These are phyloP conservation scores for Lepus oiostolus DNA, from an alignment of 2,797 vertebrate genomes.

Conservation along the genomic window DNA sequence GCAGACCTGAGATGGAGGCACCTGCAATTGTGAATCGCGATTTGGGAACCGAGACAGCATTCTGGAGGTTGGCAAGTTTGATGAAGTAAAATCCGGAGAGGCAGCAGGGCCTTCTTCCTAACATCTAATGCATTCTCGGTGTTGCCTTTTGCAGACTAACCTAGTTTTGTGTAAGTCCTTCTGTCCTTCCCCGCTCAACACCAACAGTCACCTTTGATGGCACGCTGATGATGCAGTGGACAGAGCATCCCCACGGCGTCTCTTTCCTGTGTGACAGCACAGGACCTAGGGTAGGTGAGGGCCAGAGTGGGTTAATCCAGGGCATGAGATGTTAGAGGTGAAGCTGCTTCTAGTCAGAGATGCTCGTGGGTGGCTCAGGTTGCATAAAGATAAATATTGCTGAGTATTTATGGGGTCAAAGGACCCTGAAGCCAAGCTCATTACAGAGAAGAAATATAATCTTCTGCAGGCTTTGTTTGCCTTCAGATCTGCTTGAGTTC, in stretches of 20 bases:
- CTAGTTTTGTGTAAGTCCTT: not conserved
- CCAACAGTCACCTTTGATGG: not conserved
- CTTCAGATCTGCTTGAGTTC: constrained; percentile 63
- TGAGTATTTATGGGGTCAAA: constrained; percentile 45
- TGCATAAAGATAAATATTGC: constrained; percentile 50
- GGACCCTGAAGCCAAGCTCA: not conserved
- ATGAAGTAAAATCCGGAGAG: not conserved
- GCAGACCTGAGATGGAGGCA: not conserved
- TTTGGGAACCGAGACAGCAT: not conserved
- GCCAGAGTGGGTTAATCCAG: not conserved
- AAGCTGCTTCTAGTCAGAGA: not conserved
- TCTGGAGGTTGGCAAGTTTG: not conserved
- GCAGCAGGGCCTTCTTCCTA: not conserved
- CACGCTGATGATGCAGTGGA: not conserved
- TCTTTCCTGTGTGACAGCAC: not conserved
- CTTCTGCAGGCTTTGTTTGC: constrained; percentile 67
- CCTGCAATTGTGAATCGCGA: not conserved
- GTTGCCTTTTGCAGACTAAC: not conserved
- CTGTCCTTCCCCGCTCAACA: not conserved
- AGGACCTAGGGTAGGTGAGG: not conserved
- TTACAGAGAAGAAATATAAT: not conserved
- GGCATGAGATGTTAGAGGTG: constrained; percentile 13
- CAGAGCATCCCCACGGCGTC: not conserved
- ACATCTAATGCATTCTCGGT: fast-evolving
- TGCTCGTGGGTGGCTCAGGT: not conserved